Conservation (phyloP, 2,888 invertebrate genomes). For the Acleris cristana region DNA sequence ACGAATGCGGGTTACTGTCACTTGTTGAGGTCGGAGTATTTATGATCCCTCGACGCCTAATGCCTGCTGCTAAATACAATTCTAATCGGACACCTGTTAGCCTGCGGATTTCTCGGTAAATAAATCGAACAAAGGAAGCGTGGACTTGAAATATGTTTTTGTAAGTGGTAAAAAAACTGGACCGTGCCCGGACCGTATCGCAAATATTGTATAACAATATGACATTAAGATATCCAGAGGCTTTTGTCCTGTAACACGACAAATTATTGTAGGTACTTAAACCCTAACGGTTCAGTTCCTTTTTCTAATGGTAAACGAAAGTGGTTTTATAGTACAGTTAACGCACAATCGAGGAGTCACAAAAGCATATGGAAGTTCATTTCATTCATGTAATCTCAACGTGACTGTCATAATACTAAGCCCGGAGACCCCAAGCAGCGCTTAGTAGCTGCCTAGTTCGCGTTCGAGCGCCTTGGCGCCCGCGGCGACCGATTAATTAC, state of each 20-base stretch:
- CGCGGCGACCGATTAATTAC: slow-evolving; percentile 75
- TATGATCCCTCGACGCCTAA: slow-evolving; percentile 26
- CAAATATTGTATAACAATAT: slow-evolving; percentile 24
- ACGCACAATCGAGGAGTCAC: slow-evolving; percentile 23
- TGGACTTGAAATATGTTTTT: slow-evolving; percentile 23
- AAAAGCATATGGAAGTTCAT: slow-evolving; percentile 57
- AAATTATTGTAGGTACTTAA: too few species aligned
- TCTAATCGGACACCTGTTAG: slow-evolving; percentile 63
- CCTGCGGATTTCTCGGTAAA: slow-evolving; percentile 39
- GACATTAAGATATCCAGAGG: slow-evolving; percentile 15
- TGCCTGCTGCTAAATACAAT: slow-evolving; percentile 46
- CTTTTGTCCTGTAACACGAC: slow-evolving; percentile 8
- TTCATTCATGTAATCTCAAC: slow-evolving; percentile 68
- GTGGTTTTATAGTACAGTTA: not conserved
- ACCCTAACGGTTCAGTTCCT: too few species aligned
- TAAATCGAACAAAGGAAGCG: slow-evolving; percentile 53
- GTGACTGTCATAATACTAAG: slow-evolving; percentile 37
- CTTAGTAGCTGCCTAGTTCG: slow-evolving; percentile 45
- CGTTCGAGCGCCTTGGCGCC: slow-evolving; percentile 49
- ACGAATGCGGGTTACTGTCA: slow-evolving; percentile 66
- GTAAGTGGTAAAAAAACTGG: slow-evolving; percentile 46
- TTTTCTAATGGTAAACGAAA: not conserved
- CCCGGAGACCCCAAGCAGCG: slow-evolving; percentile 21
- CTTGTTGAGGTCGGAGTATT: slow-evolving; percentile 41
- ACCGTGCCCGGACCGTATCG: slow-evolving; percentile 51